Evolutionary conservation across 2,888 invertebrate species (phyloP).

Genomic region (Patella depressa): DNA sequence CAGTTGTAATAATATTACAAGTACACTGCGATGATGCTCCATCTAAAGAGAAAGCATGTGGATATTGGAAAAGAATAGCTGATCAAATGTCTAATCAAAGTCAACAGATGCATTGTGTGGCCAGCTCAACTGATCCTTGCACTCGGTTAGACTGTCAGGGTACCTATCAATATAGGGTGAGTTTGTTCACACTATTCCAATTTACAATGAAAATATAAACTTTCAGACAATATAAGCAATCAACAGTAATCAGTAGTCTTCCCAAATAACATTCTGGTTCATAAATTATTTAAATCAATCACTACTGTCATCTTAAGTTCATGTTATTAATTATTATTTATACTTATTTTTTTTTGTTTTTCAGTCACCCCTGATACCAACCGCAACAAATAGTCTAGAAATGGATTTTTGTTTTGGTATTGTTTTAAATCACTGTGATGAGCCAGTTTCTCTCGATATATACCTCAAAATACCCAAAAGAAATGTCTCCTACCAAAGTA

Average conservation of each 20-base stretch:
- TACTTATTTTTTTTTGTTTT: too few relatives aligned
- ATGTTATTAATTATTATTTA: too few relatives aligned
- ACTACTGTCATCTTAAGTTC: too few relatives aligned
- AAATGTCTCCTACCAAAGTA: slow-evolving; percentile 23
- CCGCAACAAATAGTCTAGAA: slow-evolving; percentile 11
- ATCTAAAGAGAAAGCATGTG: slow-evolving; percentile 31
- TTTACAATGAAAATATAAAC: too few relatives aligned
- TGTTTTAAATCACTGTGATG: slow-evolving; percentile 51
- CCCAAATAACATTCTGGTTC: too few relatives aligned
- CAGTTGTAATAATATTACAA: too few relatives aligned
- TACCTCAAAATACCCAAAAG: slow-evolving; percentile 41
- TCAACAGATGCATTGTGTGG: slow-evolving; percentile 21
- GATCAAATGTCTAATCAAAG: slow-evolving; percentile 33
- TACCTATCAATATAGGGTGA: slow-evolving; percentile 29
- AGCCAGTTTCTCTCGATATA: slow-evolving; percentile 51
- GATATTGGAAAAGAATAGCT: slow-evolving; percentile 40
- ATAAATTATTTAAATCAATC: too few relatives aligned
- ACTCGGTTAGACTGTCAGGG: slow-evolving; percentile 29
- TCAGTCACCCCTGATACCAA: too few relatives aligned
- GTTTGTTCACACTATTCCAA: neutral
- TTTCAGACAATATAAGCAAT: too few relatives aligned
- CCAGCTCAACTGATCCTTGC: slow-evolving; percentile 20
- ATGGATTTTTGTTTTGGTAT: slow-evolving; percentile 52
- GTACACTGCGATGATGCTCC: neutral
- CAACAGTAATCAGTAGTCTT: too few relatives aligned